Percentiles rank a stretch among this genome's conserved stretches.
Conservation (phyloP, 1,140 invertebrate species). For the Phymorhynchus buccinoides region DNA sequence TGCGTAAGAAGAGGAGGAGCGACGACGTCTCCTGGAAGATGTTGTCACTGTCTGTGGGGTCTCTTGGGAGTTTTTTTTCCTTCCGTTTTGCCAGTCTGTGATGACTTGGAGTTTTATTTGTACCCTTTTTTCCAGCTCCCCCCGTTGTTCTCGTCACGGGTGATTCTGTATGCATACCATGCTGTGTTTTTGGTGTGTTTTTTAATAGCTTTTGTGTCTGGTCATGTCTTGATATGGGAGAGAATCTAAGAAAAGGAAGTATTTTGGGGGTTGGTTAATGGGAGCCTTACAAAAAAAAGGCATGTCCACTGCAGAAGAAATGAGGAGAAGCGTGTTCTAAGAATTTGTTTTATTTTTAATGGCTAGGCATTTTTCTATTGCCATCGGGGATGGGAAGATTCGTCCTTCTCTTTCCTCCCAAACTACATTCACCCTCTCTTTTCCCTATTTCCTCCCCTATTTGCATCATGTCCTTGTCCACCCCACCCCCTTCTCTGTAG, state of each 20-base stretch:
- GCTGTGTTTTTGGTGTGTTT: not conserved
- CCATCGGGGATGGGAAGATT: no score
- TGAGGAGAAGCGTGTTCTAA: no score
- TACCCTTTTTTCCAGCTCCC: not conserved
- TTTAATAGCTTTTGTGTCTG: slow-evolving; percentile 7
- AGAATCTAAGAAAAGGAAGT: not conserved
- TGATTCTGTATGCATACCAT: slow-evolving; percentile 9
- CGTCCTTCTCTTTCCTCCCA: no score
- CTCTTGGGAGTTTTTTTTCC: not conserved
- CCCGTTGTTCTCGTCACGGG: not conserved
- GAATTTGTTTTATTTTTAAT: no score
- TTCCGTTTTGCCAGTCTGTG: not conserved
- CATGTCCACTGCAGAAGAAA: no score
- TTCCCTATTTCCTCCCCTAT: no score
- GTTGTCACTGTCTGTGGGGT: not conserved
- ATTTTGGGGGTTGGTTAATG: not conserved
- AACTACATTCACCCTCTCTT: no score
- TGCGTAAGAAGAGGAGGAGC: not conserved
- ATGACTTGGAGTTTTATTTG: no score
- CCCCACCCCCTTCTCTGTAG: no score
- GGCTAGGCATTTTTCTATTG: no score
- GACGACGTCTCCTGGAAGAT: not conserved
- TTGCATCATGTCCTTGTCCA: no score
- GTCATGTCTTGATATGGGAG: not conserved
- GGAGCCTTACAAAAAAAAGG: no score